A percentile compares a stretch with the other conserved stretches of the same genome.
Conservation (phyloP, 2,113 vertebrate genomes). For the Sylvilagus bachmani region DNA sequence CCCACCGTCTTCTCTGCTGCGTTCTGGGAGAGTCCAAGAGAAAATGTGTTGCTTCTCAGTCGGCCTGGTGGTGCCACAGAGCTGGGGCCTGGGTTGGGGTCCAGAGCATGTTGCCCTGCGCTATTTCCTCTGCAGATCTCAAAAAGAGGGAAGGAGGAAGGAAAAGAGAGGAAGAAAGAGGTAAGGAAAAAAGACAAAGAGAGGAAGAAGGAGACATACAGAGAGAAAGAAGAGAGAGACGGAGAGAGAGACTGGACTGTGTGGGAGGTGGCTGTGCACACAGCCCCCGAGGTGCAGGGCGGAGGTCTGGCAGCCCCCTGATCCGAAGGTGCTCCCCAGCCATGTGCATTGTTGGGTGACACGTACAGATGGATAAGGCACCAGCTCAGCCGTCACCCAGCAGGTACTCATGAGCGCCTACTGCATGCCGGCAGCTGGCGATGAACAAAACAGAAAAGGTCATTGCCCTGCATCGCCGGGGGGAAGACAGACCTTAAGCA, state of each 20-base stretch:
- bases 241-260: not conserved
- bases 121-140: slow-evolving; percentile 6
- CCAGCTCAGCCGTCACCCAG: not conserved
- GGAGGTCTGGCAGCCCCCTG: not conserved
- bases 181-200: not conserved
- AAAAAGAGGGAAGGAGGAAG: not conserved
- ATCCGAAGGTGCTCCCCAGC: not conserved
- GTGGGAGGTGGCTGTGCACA: not conserved
- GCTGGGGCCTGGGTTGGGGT: not conserved
- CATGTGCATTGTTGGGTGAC: not conserved
- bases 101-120: not conserved
- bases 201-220: too few relatives aligned
- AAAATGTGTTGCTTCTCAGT: not conserved
- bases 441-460: not conserved
- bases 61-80: not conserved
- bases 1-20: too few relatives aligned
- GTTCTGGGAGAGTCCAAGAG: not conserved
- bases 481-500: not conserved
- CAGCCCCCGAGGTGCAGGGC: not conserved
- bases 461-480: not conserved
- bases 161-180: too few relatives aligned
- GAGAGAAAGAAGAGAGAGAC: too few relatives aligned
- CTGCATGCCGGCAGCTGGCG: not conserved
- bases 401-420: not conserved
- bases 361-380: not conserved